These are phyloP conservation scores for Archips xylosteana DNA, from an alignment of 2,888 invertebrate genomes.

Conservation along the genomic window DNA sequence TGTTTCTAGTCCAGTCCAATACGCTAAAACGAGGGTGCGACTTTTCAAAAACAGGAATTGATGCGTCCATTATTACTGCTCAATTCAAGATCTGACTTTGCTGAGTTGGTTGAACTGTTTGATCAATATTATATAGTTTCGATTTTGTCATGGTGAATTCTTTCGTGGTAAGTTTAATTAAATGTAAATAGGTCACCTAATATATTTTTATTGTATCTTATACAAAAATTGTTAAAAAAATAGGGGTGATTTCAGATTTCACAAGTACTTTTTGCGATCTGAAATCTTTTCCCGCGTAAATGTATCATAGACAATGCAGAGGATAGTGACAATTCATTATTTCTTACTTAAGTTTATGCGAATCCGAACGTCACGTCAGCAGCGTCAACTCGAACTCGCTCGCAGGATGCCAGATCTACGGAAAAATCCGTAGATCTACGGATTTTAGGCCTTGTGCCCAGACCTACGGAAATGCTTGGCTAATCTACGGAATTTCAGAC, in stretches of 20 bases:
- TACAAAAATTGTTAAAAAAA: too few relatives aligned
- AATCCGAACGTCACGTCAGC: not conserved
- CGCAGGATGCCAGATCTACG: too few relatives aligned
- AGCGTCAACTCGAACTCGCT: constrained; percentile 8
- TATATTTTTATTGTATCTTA: too few relatives aligned
- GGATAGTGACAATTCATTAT: not conserved
- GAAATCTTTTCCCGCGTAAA: not conserved
- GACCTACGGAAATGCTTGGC: too few relatives aligned
- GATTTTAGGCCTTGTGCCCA: too few relatives aligned
- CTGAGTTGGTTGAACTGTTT: constrained; percentile 41
- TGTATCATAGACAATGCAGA: constrained; percentile 1
- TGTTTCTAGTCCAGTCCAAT: constrained; percentile 91
- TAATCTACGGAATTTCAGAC: too few relatives aligned
- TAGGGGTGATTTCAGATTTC: too few relatives aligned
- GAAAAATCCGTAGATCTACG: too few relatives aligned
- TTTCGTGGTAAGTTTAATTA: not conserved
- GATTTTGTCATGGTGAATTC: not conserved
- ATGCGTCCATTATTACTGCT: constrained; percentile 65
- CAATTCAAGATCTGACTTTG: not conserved
- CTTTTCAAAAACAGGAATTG: constrained; percentile 86
- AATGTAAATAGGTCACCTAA: not conserved
- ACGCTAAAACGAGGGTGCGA: constrained; percentile 88
- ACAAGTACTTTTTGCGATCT: too few relatives aligned
- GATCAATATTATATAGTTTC: constrained; percentile 50
- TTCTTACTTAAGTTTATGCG: too few relatives aligned